Evolutionary conservation across 2,888 invertebrate genomes (phyloP).

Genomic region (Mongoloraphidia duomilia): DNA sequence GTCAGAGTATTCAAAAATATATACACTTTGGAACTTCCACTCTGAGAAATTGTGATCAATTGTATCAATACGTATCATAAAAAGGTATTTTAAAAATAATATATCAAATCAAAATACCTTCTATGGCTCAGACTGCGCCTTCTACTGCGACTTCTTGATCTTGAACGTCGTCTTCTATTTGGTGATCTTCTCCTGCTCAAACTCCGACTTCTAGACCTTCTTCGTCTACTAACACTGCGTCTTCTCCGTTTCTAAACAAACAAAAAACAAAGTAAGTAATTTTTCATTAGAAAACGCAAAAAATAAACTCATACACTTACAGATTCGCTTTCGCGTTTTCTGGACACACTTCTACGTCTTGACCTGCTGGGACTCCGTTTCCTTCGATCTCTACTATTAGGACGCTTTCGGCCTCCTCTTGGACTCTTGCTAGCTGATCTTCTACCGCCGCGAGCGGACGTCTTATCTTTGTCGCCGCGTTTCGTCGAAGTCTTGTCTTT

Average conservation of each 20-base stretch:
- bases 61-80: not conserved
- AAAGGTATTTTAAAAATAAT: not conserved
- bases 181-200: constrained; percentile 19
- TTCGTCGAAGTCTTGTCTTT: constrained; percentile 13
- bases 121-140: constrained; percentile 25
- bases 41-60: not conserved
- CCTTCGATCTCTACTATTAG: constrained; percentile 29
- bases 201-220: constrained; percentile 20
- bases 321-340: no score
- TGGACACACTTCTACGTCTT: constrained; percentile 4
- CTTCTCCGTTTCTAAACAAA: constrained; percentile 21
- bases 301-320: constrained; percentile 1
- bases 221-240: constrained; percentile 26
- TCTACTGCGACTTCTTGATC: constrained; percentile 23
- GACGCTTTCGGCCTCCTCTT: constrained; percentile 30
- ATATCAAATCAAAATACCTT: constrained; percentile 17
- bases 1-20: not conserved
- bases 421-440: constrained; percentile 17
- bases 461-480: constrained; percentile 22
- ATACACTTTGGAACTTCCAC: not conserved
- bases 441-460: constrained; percentile 18
- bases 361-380: constrained; percentile 11
- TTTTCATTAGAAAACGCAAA: not conserved
- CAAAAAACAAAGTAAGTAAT: constrained; percentile 19
- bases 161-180: constrained; percentile 29